Percentiles rank a stretch among this genome's conserved stretches.
Conservation (phyloP, 92 coral and sea anemone genomes). For the Parazoanthus atlanticus region DNA sequence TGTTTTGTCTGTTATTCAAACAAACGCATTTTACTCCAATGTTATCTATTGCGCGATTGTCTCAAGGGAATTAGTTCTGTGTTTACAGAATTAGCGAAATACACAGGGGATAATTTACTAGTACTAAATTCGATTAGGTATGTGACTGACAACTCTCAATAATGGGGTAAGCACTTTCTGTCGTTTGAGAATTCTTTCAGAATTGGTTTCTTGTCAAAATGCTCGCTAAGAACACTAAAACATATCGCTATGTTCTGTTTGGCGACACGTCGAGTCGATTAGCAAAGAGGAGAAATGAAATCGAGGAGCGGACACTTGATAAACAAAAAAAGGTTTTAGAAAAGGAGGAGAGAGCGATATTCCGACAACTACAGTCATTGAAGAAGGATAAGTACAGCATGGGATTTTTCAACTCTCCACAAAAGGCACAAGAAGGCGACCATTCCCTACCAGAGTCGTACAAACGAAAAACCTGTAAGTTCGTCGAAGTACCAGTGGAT, state of each 20-base stretch:
- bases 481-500: conserved; percentile 17
- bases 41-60: background rate
- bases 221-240: background rate
- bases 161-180: background rate
- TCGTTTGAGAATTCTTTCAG: background rate
- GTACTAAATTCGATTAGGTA: background rate
- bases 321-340: background rate
- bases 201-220: conserved; percentile 1
- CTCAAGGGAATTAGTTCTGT: background rate
- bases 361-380: background rate
- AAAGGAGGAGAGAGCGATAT: conserved; percentile 7
- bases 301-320: background rate
- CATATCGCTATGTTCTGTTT: background rate
- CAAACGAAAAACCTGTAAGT: conserved; percentile 7
- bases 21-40: background rate
- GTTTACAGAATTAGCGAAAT: background rate
- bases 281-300: conserved; percentile 14
- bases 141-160: background rate
- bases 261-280: background rate
- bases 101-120: background rate
- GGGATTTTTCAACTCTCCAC: background rate
- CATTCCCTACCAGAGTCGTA: conserved; percentile 3
- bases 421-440: background rate
- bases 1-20: background rate
- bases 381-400: conserved; percentile 28